Conservation (phyloP, 2,888 invertebrate species). For the Synergus itoensis region DNA sequence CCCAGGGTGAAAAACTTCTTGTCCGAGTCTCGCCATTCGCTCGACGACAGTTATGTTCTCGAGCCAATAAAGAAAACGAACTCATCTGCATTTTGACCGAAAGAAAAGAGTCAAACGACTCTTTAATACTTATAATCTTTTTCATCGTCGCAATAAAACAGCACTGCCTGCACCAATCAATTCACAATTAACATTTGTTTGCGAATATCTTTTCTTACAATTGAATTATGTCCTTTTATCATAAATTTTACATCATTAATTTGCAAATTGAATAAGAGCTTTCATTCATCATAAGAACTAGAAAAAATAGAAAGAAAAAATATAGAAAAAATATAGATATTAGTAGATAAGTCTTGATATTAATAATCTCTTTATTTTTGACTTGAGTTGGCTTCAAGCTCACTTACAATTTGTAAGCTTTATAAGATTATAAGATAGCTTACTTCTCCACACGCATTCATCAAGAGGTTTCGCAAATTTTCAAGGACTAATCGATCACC, state of each 20-base stretch:
- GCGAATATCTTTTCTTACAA: slow-evolving; percentile 1
- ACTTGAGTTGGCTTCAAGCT: neutral
- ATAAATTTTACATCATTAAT: neutral
- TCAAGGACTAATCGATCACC: slow-evolving; percentile 42
- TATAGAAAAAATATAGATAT: neutral
- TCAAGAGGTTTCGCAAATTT: slow-evolving; percentile 41
- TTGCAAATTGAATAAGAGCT: neutral
- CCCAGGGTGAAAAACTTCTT: slow-evolving; percentile 67
- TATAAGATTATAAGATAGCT: neutral
- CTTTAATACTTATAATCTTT: slow-evolving; percentile 54
- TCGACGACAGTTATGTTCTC: slow-evolving; percentile 43
- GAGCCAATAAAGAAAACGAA: slow-evolving; percentile 23
- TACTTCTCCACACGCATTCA: neutral
- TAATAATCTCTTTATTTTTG: neutral
- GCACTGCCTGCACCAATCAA: neutral
- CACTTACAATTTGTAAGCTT: neutral
- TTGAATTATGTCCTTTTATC: neutral
- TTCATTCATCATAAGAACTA: too few species aligned
- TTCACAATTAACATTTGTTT: slow-evolving; percentile 13
- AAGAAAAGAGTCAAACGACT: slow-evolving; percentile 51
- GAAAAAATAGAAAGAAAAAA: too few species aligned
- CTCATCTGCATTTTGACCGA: slow-evolving; percentile 51
- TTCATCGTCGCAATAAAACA: slow-evolving; percentile 39
- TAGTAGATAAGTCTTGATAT: too few species aligned
- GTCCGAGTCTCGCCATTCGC: slow-evolving; percentile 53